A percentile compares a stretch with the other conserved stretches of the same genome.
phyloP scores from a whole-genome alignment of 2,888 invertebrate genomes.

The Leucophenga maculata region DNA sequence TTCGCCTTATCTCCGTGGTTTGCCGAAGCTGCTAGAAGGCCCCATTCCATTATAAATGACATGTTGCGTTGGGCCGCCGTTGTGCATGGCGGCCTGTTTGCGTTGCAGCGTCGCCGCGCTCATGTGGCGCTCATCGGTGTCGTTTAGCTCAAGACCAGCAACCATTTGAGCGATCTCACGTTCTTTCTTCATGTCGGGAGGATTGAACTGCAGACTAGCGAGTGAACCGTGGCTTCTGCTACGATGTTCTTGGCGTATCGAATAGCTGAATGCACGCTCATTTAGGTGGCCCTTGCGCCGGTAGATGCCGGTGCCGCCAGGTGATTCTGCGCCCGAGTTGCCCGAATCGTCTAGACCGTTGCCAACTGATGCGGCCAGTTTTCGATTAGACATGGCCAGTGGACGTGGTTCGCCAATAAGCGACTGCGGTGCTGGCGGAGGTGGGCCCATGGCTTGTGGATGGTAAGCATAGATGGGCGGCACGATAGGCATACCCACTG shows the following conservation, averaged over 20 bases:
- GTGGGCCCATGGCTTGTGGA: constrained; percentile 60
- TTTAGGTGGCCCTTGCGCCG: constrained; percentile 92
- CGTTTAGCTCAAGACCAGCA: constrained; percentile 88
- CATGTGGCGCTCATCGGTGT: constrained; percentile 74
- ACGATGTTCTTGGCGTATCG: constrained; percentile 93
- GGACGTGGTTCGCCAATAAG: constrained; percentile 76
- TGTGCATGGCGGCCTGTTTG: constrained; percentile 59
- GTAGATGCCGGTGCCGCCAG: constrained; percentile 87
- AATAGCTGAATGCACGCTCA: constrained; percentile 94
- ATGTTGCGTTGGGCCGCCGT: constrained; percentile 56
- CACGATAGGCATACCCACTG: constrained; percentile 73
- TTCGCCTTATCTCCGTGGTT: constrained; percentile 69
- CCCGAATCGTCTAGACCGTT: constrained; percentile 75
- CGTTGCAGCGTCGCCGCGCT: constrained; percentile 73
- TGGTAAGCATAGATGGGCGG: constrained; percentile 74
- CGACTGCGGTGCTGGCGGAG: constrained; percentile 74
- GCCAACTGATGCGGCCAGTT: constrained; percentile 80
- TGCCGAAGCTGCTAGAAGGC: constrained; percentile 69
- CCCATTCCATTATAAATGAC: constrained; percentile 61
- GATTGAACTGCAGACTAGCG: constrained; percentile 91
- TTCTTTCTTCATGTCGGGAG: constrained; percentile 89
- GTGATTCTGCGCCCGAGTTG: constrained; percentile 75
- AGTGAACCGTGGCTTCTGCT: constrained; percentile 93
- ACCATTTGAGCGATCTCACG: constrained; percentile 94
- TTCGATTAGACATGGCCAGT: constrained; percentile 74